These are phyloP conservation scores for Drymonia ruficornis DNA, from an alignment of 2,888 invertebrate genomes.

Conservation along the genomic window DNA sequence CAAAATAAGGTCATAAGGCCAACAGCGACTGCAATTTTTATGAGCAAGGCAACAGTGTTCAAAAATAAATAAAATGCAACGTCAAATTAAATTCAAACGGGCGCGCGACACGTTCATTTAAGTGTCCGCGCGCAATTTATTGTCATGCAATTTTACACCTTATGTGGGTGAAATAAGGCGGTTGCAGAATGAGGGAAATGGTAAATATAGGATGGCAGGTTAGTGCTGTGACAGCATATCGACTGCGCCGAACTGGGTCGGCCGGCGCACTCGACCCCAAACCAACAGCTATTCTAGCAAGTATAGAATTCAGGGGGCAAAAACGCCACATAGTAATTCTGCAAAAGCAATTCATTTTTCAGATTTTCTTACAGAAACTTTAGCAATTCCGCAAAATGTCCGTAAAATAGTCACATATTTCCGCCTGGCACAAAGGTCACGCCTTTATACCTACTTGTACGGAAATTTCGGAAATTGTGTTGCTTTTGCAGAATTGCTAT, in stretches of 20 bases:
- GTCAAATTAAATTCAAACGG: conserved; percentile 56
- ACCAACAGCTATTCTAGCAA: conserved; percentile 46
- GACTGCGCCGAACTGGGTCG: conserved; percentile 71
- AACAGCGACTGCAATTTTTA: conserved; percentile 55
- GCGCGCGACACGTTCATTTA: conserved; percentile 51
- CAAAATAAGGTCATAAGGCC: conserved; percentile 50
- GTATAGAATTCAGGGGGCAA: no score
- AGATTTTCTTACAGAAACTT: no score
- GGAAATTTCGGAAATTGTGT: no score
- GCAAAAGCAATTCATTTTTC: no score
- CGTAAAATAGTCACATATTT: no score
- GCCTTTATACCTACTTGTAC: no score
- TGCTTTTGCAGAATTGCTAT: no score
- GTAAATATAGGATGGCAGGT: conserved; percentile 35
- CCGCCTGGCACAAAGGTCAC: no score
- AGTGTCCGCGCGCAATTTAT: conserved; percentile 31
- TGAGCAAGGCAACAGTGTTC: conserved; percentile 52
- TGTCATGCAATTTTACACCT: conserved; percentile 43
- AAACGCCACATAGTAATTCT: no score
- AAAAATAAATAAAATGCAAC: conserved; percentile 61
- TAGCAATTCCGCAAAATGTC: no score
- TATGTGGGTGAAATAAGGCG: conserved; percentile 41
- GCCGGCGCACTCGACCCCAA: conserved; percentile 66
- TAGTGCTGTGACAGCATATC: conserved; percentile 62
- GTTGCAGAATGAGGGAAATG: conserved; percentile 28